phyloP scores from a whole-genome alignment of 2,113 vertebrate species.

The Semicossyphus pulcher region DNA sequence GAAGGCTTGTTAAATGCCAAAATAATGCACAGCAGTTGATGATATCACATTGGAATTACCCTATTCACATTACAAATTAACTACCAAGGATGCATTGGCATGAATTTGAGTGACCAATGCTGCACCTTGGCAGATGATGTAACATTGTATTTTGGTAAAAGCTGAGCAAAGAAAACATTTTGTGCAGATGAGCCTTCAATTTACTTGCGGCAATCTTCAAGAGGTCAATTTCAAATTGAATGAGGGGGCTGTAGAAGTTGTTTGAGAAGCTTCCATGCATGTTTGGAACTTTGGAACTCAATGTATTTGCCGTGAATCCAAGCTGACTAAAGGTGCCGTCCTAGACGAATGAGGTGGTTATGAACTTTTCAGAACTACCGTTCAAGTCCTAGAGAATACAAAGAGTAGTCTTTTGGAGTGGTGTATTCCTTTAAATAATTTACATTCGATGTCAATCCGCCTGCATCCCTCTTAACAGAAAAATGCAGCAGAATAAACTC shows the following conservation, averaged over 20 bases:
- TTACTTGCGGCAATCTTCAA: neutral
- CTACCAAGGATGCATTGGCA: neutral
- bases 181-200: neutral
- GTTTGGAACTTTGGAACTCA: slow-evolving; percentile 12
- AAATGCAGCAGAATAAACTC: neutral
- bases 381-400: neutral
- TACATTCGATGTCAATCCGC: neutral
- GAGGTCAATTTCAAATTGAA: slow-evolving; percentile 11
- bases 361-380: neutral
- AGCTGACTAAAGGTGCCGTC: neutral
- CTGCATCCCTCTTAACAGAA: neutral
- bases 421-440: neutral
- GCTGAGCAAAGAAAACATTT: neutral
- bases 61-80: neutral
- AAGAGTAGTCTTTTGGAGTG: neutral
- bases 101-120: neutral
- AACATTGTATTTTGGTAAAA: neutral
- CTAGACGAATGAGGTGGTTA: neutral
- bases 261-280: neutral
- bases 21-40: too few species aligned
- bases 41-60: too few species aligned
- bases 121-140: slow-evolving; percentile 1
- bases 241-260: neutral
- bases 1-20: too few species aligned
- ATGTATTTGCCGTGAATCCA: neutral